These are phyloP conservation scores for Rhogogaster chlorosoma DNA, from an alignment of 2,888 invertebrate species.

Conservation along the genomic window DNA sequence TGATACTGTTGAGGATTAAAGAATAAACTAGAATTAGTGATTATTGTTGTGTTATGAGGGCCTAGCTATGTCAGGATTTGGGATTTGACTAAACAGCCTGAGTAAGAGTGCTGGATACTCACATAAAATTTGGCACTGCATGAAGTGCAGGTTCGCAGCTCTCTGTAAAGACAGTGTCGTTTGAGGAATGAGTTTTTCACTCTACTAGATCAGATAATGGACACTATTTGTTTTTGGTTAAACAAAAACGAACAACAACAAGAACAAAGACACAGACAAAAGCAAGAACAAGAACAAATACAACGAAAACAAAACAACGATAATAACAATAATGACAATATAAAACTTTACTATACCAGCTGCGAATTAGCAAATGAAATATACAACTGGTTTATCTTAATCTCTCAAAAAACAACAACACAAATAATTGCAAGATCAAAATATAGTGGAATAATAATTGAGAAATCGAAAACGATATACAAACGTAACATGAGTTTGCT, in stretches of 20 bases:
- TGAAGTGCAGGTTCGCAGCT: constrained; percentile 51
- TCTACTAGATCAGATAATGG: neutral
- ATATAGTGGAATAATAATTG: neutral
- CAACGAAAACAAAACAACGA: neutral
- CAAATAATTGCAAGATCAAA: neutral
- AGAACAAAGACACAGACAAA: neutral
- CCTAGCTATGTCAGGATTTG: neutral
- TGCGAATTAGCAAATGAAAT: neutral
- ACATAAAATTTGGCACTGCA: constrained; percentile 51
- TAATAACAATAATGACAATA: neutral
- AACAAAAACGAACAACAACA: neutral
- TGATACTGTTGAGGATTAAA: neutral
- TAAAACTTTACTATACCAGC: neutral
- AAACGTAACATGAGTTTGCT: neutral
- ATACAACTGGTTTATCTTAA: neutral
- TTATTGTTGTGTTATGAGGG: neutral
- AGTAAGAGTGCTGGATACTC: constrained; percentile 49
- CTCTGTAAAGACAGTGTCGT: constrained; percentile 48
- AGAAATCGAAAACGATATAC: neutral
- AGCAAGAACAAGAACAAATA: neutral
- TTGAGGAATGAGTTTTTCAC: constrained; percentile 1
- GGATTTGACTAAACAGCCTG: neutral
- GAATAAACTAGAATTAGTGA: neutral
- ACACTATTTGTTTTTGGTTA: neutral
- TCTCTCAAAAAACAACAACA: neutral